Evolutionary conservation across 2,888 invertebrate species (phyloP).

Genomic region (Drosophila eohydei): DNA sequence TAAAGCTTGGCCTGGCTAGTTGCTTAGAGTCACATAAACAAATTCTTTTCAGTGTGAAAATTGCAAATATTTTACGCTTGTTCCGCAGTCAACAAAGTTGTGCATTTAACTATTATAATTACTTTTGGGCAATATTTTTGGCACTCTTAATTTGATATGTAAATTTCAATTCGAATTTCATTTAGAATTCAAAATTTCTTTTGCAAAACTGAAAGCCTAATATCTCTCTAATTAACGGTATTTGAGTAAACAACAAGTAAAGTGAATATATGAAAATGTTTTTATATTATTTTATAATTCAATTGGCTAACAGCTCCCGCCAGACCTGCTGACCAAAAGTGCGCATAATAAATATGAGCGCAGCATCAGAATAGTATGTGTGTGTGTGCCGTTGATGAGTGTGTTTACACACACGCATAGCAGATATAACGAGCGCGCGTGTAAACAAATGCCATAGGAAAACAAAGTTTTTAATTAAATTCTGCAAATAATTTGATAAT

Average conservation of each 20-base stretch:
- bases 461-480: slow-evolving; percentile 71
- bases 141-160: background rate
- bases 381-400: slow-evolving; percentile 23
- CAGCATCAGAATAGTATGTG: slow-evolving; percentile 4
- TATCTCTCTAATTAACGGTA: slow-evolving; percentile 52
- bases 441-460: slow-evolving; percentile 52
- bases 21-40: too few relatives aligned
- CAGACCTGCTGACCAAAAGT: slow-evolving; percentile 16
- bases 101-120: background rate
- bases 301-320: slow-evolving; percentile 29
- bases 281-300: slow-evolving; percentile 19
- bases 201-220: slow-evolving; percentile 6
- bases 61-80: background rate
- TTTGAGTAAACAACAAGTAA: slow-evolving; percentile 49
- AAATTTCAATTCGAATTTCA: background rate
- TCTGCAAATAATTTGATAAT: slow-evolving; percentile 60
- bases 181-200: background rate
- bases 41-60: background rate
- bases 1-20: background rate
- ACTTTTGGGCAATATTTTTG: background rate
- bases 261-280: slow-evolving; percentile 17
- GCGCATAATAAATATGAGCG: slow-evolving; percentile 7
- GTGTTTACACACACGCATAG: slow-evolving; percentile 29
- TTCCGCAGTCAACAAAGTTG: background rate
- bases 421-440: slow-evolving; percentile 14